These are phyloP conservation scores for Sigmodon hispidus DNA, from an alignment of 2,113 vertebrate species.

Conservation along the genomic window DNA sequence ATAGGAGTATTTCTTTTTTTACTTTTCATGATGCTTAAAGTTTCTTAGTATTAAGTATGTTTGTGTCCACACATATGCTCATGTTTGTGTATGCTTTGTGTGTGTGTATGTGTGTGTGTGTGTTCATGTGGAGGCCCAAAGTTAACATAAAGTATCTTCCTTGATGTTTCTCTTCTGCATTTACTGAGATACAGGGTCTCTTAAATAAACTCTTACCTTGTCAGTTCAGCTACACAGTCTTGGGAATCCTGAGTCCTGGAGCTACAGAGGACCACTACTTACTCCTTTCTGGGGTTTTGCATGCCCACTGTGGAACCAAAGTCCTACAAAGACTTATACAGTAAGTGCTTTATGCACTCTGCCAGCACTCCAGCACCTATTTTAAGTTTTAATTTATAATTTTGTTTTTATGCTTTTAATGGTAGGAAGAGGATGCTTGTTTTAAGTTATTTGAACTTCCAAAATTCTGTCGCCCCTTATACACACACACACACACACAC, in stretches of 20 bases:
- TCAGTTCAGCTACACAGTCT: too few species aligned
- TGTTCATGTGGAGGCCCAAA: neutral
- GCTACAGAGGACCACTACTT: too few species aligned
- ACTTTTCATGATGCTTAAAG: neutral
- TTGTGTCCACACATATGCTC: neutral
- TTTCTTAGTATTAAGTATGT: neutral
- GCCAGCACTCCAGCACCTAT: neutral
- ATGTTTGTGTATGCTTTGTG: neutral
- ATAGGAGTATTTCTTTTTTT: neutral
- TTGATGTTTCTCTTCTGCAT: neutral
- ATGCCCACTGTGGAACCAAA: neutral
- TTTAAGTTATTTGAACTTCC: neutral
- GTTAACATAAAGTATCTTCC: too few species aligned
- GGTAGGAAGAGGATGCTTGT: neutral
- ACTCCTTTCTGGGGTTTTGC: neutral
- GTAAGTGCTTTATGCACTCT: neutral
- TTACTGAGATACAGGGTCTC: neutral
- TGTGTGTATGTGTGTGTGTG: neutral
- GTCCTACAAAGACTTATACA: neutral
- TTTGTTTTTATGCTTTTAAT: neutral
- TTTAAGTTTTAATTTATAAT: neutral
- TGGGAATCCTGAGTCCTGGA: neutral
- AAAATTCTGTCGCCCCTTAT: fast-evolving
- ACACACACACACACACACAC: too few species aligned
- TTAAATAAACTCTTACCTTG: neutral